Conservation (phyloP, 2,888 invertebrate species). For the Leptopilina myrica region DNA sequence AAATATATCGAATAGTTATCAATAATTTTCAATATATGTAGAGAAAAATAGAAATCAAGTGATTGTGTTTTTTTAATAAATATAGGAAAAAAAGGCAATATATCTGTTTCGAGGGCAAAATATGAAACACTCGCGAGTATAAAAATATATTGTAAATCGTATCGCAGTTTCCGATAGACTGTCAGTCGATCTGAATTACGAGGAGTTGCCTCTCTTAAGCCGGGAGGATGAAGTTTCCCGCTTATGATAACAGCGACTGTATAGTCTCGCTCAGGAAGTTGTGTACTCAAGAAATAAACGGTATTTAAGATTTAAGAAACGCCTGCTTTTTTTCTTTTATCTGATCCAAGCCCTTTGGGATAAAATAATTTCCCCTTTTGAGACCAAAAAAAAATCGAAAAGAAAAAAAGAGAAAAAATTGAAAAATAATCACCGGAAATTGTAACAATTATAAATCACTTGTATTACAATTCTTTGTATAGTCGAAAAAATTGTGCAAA, state of each 20-base stretch:
- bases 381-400: neutral
- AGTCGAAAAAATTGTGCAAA: too few species aligned
- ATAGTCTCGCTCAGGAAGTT: slow-evolving; percentile 50
- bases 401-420: too few species aligned
- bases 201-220: slow-evolving; percentile 21
- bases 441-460: neutral
- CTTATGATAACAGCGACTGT: slow-evolving; percentile 56
- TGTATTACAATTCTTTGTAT: neutral
- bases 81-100: neutral
- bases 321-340: slow-evolving; percentile 26
- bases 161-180: slow-evolving; percentile 44
- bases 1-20: neutral
- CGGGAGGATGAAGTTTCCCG: slow-evolving; percentile 59
- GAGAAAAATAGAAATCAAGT: slow-evolving; percentile 13
- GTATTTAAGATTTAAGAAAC: slow-evolving; percentile 18
- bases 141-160: slow-evolving; percentile 40
- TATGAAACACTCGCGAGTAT: slow-evolving; percentile 10
- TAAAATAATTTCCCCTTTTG: neutral
- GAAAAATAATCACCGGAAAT: neutral
- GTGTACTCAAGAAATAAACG: slow-evolving; percentile 43
- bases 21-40: neutral
- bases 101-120: neutral
- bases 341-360: slow-evolving; percentile 45
- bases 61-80: neutral
- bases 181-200: slow-evolving; percentile 22